A percentile compares a stretch with the other conserved stretches of the same genome.
phyloP scores from a whole-genome alignment of 2,113 vertebrate genomes.

The Sturnira hondurensis region DNA sequence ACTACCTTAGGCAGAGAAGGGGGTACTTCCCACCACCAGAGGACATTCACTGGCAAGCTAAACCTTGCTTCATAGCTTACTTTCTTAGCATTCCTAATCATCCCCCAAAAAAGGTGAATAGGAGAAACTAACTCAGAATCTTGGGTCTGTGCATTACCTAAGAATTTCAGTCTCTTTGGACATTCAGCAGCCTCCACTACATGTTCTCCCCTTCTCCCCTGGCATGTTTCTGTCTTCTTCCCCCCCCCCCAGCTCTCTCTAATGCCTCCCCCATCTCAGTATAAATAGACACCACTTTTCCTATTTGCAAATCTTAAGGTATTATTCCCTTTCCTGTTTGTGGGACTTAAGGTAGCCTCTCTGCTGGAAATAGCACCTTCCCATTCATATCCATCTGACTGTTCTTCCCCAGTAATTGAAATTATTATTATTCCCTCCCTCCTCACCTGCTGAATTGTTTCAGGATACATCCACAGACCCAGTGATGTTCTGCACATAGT shows the following conservation, averaged over 20 bases:
- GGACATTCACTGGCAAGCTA: background rate
- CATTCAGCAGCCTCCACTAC: background rate
- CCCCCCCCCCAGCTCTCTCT: background rate
- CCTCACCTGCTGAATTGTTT: background rate
- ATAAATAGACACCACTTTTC: background rate
- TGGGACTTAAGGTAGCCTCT: background rate
- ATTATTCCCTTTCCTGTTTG: background rate
- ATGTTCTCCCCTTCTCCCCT: background rate
- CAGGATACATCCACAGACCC: background rate
- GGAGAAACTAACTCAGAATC: background rate
- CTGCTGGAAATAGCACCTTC: background rate
- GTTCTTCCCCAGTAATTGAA: background rate
- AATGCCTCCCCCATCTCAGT: background rate
- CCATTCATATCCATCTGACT: background rate
- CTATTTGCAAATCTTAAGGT: background rate
- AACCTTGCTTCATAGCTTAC: background rate
- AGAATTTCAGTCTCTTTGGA: background rate
- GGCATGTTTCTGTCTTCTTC: background rate
- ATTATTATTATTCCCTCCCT: background rate
- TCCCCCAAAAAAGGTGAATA: background rate
- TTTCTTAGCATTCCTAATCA: background rate
- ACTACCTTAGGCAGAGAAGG: background rate
- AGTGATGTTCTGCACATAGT: background rate
- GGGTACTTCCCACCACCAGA: background rate
- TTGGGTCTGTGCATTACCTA: background rate